Conservation (phyloP, 2,113 vertebrate genomes). For the Galbula dea region DNA sequence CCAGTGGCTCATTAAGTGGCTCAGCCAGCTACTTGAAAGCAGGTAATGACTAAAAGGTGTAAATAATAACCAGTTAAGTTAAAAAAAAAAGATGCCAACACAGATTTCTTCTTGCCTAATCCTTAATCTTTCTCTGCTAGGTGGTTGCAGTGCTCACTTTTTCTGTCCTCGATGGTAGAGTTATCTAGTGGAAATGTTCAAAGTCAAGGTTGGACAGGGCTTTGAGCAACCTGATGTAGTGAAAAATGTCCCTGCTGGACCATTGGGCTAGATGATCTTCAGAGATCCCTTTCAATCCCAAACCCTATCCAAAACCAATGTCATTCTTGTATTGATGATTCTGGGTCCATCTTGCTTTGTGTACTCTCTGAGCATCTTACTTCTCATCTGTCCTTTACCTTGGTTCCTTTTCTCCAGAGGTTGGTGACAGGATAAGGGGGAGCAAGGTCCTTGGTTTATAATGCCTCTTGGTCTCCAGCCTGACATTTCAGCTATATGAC, state of each 20-base stretch:
- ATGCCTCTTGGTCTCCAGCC: neutral
- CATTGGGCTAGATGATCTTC: neutral
- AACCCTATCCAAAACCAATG: neutral
- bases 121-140: neutral
- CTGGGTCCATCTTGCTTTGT: neutral
- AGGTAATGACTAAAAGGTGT: neutral
- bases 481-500: neutral
- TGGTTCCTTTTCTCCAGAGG: neutral
- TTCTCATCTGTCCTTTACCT: neutral
- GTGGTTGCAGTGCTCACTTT: neutral
- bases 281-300: neutral
- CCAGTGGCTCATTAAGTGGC: neutral
- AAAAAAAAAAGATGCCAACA: neutral
- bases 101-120: neutral
- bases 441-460: neutral
- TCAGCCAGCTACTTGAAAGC: slow-evolving; percentile 10
- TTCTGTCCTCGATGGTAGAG: neutral
- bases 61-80: neutral
- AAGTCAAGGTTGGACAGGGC: neutral
- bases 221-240: neutral
- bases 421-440: no score
- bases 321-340: neutral
- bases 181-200: neutral
- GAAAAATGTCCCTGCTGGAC: neutral
- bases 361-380: neutral